Evolutionary conservation across 2,888 invertebrate species (phyloP).

Genomic region (Diarsia brunnea): DNA sequence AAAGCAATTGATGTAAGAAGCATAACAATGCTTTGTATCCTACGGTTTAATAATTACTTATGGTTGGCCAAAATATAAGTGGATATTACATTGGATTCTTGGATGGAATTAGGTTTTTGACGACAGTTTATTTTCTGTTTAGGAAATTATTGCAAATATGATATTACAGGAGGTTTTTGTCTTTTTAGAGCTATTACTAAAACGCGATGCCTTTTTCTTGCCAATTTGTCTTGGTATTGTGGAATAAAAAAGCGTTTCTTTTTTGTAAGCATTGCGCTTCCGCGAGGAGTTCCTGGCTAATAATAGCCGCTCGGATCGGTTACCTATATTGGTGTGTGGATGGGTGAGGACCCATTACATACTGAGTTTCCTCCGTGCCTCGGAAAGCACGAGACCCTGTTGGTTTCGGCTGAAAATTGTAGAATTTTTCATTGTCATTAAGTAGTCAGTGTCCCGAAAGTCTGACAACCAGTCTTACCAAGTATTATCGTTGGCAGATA

Average conservation of each 20-base stretch:
- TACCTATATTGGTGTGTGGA: neutral
- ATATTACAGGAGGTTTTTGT: neutral
- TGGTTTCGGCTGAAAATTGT: too few species aligned
- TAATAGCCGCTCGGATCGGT: neutral
- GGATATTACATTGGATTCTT: neutral
- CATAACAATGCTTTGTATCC: constrained; percentile 38
- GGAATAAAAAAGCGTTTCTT: neutral
- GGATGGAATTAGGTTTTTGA: constrained; percentile 4
- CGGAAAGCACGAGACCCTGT: too few species aligned
- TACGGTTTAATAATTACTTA: constrained; percentile 31
- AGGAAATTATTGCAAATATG: constrained; percentile 16
- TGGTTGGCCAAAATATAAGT: constrained; percentile 34
- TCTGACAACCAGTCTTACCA: too few species aligned
- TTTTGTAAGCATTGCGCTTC: neutral
- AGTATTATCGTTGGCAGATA: too few species aligned
- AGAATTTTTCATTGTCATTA: too few species aligned
- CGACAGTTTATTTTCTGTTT: constrained; percentile 28
- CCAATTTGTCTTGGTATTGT: neutral
- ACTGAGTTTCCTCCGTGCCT: too few species aligned
- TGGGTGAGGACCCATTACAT: neutral
- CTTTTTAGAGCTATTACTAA: constrained; percentile 16
- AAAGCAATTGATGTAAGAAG: constrained; percentile 43
- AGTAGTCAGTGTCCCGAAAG: too few species aligned
- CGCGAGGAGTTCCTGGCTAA: neutral
- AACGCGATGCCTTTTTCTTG: constrained; percentile 13